Base-by-base conservation (phyloP, 2,888 invertebrate species). In the Tetranychus piercei region DNA sequence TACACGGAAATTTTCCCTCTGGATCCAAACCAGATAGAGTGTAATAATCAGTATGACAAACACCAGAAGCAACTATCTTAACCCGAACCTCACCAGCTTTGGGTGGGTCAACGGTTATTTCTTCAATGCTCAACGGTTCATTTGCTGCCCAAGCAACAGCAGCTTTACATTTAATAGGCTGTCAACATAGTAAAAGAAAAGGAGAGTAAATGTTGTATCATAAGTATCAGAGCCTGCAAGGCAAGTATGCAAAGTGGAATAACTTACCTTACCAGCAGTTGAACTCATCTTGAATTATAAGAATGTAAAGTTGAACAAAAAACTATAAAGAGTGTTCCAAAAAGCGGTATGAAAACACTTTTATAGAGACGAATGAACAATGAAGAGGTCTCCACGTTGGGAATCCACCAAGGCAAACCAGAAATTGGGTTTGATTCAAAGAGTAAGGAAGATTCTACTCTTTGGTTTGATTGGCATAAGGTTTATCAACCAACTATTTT, bases 71-170 rank as follows among this genome's bases (percentile, higher is more conserved):
- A 9, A 76, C 76, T 79, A 85, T 84, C 82, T 84, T 84, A 23
- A 86, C 81, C 76, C 86, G 80, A 74, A 86, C 94, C 87, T 99
- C 97, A 77, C 93, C 90, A 0, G 90, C 89, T 82, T 90, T 90
- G 0, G 99, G 99, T 9, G 96, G 93, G 22, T 89, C 92, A 0
- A 99, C 97, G 84, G 94, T 90, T 76, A 99, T 87, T 74, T 89
- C 90, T 84, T 99, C 99, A 73, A 99, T 87, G 1, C 87, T 86
- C 44, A 99, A 85, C 8, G 94, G 91, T 81, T 92, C 87, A 79
- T 94, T 94, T 74, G 92, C 88, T 80, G 88, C 90, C 97, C 97
- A 99, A 6, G 97, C 96, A 22, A 99, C 92, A 1, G 96, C 97
- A 34, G 99, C 99, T 81, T 87, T 87, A 83, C 97, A 99, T 80